Evolutionary conservation across 2,113 vertebrate species (phyloP).

Genomic region (Heterotis niloticus): DNA sequence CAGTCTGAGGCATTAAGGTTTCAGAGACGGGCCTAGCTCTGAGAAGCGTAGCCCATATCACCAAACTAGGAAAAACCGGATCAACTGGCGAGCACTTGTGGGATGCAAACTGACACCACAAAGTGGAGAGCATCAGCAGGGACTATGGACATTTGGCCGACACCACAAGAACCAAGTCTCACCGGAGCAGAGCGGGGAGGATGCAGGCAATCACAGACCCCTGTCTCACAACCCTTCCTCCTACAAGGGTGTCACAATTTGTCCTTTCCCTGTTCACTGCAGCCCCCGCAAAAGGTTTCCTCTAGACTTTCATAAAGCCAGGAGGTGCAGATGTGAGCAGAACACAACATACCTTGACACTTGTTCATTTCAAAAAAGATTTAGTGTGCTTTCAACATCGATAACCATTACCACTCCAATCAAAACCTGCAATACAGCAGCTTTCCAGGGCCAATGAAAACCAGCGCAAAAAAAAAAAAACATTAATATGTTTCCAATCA

Average conservation of each 20-base stretch:
- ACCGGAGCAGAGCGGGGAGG: background rate
- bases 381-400: background rate
- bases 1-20: slow-evolving; percentile 55
- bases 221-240: background rate
- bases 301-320: background rate
- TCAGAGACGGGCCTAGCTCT: slow-evolving; percentile 34
- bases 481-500: too few species aligned
- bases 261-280: background rate
- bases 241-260: too few species aligned
- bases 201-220: background rate
- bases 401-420: too few species aligned
- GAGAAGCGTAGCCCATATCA: slow-evolving; percentile 34
- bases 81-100: background rate
- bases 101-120: background rate
- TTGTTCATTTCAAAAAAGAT: background rate
- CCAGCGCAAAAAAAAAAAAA: background rate
- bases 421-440: too few species aligned
- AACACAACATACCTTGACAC: background rate
- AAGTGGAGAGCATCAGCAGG: background rate
- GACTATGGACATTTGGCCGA: background rate
- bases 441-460: background rate
- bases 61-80: slow-evolving; percentile 41
- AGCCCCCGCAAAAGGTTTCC: background rate
- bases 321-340: too few species aligned
- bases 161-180: background rate